Conservation (phyloP, 2,888 invertebrate species). For the Hoplodrina ambigua region DNA sequence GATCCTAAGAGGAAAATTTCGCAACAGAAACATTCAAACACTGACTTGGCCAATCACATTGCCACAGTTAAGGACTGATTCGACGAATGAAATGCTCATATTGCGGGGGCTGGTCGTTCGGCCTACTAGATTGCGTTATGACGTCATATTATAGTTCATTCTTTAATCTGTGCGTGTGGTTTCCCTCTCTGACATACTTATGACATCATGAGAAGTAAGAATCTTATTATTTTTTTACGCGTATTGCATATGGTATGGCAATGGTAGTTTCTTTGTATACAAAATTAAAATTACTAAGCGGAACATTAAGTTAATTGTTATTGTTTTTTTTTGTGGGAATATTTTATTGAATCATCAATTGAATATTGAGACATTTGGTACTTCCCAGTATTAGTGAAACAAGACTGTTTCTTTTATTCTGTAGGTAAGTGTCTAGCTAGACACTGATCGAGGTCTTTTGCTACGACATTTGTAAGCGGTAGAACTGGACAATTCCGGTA, state of each 20-base stretch:
- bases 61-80: conserved; percentile 15
- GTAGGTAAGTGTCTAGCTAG: background rate
- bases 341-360: conserved; percentile 15
- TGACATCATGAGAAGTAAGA: conserved; percentile 29
- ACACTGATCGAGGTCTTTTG: background rate
- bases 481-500: no score
- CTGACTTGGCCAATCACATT: conserved; percentile 16
- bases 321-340: background rate
- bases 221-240: conserved; percentile 29
- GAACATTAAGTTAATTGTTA: conserved; percentile 15
- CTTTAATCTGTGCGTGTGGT: conserved; percentile 22
- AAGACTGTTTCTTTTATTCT: background rate
- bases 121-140: conserved; percentile 50
- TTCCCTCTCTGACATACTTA: conserved; percentile 25
- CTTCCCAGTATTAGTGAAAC: background rate
- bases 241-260: conserved; percentile 9
- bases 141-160: conserved; percentile 45
- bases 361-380: conserved; percentile 5
- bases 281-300: conserved; percentile 11
- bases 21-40: conserved; percentile 37
- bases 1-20: conserved; percentile 20
- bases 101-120: conserved; percentile 50
- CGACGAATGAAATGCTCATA: conserved; percentile 51
- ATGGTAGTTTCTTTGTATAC: conserved; percentile 20
- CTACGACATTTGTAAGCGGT: background rate